Base-by-base conservation (phyloP, 2,888 invertebrate species). In the Hybos culiciformis region DNA sequence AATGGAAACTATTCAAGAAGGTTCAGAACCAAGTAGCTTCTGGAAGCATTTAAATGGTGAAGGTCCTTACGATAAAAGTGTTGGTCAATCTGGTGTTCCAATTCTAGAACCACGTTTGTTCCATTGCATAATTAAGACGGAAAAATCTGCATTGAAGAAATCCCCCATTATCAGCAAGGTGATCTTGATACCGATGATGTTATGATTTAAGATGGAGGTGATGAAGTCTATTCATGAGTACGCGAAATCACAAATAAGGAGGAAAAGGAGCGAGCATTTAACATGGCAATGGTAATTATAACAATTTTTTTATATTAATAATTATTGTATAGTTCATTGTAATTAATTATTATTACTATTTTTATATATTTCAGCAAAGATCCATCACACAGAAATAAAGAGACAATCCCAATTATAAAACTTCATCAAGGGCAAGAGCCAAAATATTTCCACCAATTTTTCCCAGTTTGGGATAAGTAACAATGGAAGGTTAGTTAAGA, bases 401-500 rank as follows among this genome's bases (percentile, higher is more conserved):
- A 80, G 43, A 71, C 75, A 0, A 76, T 79, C 0, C 67, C 80
- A 21, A 74, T 85, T 12, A 72, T 83, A 12, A 72, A 75, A 1
- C 70, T 88, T 17, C 76, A 75, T 48, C 86, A 88, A 62, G 81
- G 79, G 4, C 67, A 73, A 36, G 90, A 90, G 60, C 83, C 86
- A 0, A 68, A 70, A 4, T 73, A 74, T 24, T 90, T 90, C 68
- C 83, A 74, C 54, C 74, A 75, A 19, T 69, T 81, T 53, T 91
- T 91, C 71, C 76, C 79, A 1, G 60, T 64, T 3, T 91, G 91
- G 90, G 75, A 83, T 50, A 61, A 68, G 2, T 69, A 71, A 19
- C 68, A 76, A 62, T 82, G 81, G 81, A 70, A 74, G 57, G 79
- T 79, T 52, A 68, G 73, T 70, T 52, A 46, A 29, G 48, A 39